Base-by-base conservation (phyloP, 2,888 invertebrate species). In the Plagodis pulveraria region DNA sequence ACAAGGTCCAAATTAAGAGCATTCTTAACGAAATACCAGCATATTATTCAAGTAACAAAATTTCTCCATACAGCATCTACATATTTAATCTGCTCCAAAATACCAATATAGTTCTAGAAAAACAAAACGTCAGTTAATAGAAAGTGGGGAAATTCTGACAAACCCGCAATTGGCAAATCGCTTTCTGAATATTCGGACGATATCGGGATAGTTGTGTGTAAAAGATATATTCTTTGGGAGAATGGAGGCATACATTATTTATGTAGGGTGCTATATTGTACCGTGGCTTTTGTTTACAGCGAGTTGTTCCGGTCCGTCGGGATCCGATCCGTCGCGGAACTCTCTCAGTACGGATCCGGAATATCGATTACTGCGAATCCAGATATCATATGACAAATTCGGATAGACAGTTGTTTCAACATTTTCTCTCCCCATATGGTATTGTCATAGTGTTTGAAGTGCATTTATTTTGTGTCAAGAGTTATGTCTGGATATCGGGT, bases 221-320 rank as follows among this genome's bases (percentile, higher is more conserved):
- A 67, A 72, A 69, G 69, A 74, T 68, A 74, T 71, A 74, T 74
- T 73, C 67, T 70, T 71, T 66, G 65, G 51, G 45, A 57, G 59
- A 62, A 64, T 68, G 56, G 66, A 58, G 58, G 65, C 70, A 75
- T 78, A 74, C 77, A 78, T 78, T 76, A 80, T 80, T 78, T 80
- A 80, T 78, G 72, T 64, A 66, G 65, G 60, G 71, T 69, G 70
- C 72, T 73, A 77, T 73, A 73, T 71, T 57, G 58, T 64, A 51
- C 63, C 61, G 66, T 70, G 75, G 78, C 77, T 80, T 79, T 80
- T 82, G 80, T 81, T 81, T 80, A 77, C 76, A 70, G 66, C 66
- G 65, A 72, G 72, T 71, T 75, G 75, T 74, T 70, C 65, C 57
- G 53, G 47, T 70, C 78, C 75, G 63, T 11, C 44, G 76, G 77